Evolutionary conservation across 2,888 invertebrate species (phyloP), one percentile per base, ranked within the genome.

Genomic region (Acronicta aceris): DNA sequence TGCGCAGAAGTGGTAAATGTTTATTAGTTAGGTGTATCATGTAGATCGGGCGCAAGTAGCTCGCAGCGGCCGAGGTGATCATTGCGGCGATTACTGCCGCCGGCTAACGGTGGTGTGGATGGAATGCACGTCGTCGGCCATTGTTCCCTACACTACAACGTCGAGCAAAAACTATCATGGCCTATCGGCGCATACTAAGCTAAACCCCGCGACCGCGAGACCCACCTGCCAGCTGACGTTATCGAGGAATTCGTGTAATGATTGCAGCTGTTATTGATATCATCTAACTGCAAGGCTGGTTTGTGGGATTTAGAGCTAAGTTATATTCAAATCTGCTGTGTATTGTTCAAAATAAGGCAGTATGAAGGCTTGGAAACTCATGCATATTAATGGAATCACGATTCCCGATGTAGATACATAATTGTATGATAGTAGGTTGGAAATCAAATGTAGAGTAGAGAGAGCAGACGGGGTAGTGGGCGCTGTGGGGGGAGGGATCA

Each of bases 41-140:
- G 66, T 74, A 41, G 58, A 70, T 65, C 71, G 64, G 65, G 76
- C 64, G 71, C 74, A 62, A 59, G 66, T 65, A 66, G 70, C 70
- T 65, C 66, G 66, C 65, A 64, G 65, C 65, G 63, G 68, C 27
- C 66, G 73, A 71, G 78, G 78, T 79, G 85, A 85, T 85, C 83
- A 87, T 86, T 79, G 89, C 83, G 71, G 75, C 87, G 86, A 90
- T 89, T 87, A 89, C 85, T 76, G 78, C 78, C 83, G 86, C 71
- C 82, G 83, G 81, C 76, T 93, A 92, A 93, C 93, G 93, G 93
- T 91, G 90, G 81, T 84, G 82, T 78, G 73, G 84, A 80, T 82
- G 93, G 93, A 91, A 92, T 93, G 93, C 81, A 83, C 85, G 87
- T 70, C 85, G 73, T 63, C 78, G 87, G 87, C 88, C 90, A 92